Percentiles rank a stretch among this genome's conserved stretches.
phyloP scores from a whole-genome alignment of 2,113 vertebrate species.

The Dromiciops gliroides region DNA sequence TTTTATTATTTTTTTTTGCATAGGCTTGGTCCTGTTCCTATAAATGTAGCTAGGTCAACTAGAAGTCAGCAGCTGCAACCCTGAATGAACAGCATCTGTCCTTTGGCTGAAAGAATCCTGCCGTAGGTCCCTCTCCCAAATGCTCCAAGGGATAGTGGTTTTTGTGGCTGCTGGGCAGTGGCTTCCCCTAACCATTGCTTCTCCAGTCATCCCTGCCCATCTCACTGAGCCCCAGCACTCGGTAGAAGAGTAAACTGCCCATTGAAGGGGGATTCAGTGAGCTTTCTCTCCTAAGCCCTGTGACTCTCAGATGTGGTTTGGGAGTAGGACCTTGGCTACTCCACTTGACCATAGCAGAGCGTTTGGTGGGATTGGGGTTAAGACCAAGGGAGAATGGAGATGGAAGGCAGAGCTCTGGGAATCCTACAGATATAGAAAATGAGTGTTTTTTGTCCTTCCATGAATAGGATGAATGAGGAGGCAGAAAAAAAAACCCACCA shows the following conservation, averaged over 20 bases:
- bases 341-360: neutral
- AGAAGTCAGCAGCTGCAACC: neutral
- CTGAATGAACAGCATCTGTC: neutral
- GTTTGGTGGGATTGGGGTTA: neutral
- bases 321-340: neutral
- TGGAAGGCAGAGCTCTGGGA: neutral
- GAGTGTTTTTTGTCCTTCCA: neutral
- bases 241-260: neutral
- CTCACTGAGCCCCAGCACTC: neutral
- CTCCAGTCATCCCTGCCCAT: neutral
- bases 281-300: neutral
- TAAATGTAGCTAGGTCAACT: neutral
- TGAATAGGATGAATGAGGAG: neutral
- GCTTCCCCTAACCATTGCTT: neutral
- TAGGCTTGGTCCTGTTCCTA: neutral
- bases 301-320: neutral
- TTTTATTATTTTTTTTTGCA: neutral
- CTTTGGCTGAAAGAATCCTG: neutral
- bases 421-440: neutral
- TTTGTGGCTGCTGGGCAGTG: neutral
- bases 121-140: neutral
- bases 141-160: neutral
- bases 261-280: neutral
- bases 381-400: neutral
- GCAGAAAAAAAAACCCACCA: neutral